phyloP scores from a whole-genome alignment of 2,888 invertebrate genomes.

The Macrosiphum euphorbiae region DNA sequence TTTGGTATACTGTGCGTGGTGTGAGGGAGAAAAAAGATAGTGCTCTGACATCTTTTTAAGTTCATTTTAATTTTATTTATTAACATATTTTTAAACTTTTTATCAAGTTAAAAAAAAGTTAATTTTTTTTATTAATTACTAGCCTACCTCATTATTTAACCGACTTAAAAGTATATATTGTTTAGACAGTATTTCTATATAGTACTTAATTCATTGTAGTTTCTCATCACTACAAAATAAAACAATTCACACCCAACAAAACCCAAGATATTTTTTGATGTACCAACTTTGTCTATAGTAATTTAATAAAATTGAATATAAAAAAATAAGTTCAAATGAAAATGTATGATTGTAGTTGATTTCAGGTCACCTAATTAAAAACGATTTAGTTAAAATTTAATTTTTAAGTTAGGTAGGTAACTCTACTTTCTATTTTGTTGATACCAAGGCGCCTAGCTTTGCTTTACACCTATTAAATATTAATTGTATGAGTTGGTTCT shows the following conservation, averaged over 20 bases:
- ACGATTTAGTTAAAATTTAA: not conserved
- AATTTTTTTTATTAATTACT: not conserved
- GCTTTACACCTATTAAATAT: not conserved
- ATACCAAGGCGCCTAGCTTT: not conserved
- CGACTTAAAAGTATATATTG: not conserved
- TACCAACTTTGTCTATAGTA: not conserved
- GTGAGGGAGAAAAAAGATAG: too few species aligned
- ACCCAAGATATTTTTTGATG: not conserved
- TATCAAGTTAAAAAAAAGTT: not conserved
- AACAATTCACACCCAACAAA: too few species aligned
- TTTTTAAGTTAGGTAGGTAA: too few species aligned
- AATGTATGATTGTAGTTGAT: not conserved
- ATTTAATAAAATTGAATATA: not conserved
- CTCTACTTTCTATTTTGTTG: not conserved
- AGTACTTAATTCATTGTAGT: not conserved
- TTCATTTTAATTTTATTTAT: not conserved
- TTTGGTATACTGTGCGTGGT: too few species aligned
- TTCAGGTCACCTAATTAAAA: not conserved
- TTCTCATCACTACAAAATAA: not conserved
- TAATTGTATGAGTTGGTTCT: not conserved
- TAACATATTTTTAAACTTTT: not conserved
- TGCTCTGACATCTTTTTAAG: too few species aligned
- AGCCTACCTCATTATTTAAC: not conserved
- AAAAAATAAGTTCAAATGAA: not conserved
- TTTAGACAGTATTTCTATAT: not conserved